Base-by-base conservation (phyloP, 2,113 vertebrate species). In the Ameiurus melas region DNA sequence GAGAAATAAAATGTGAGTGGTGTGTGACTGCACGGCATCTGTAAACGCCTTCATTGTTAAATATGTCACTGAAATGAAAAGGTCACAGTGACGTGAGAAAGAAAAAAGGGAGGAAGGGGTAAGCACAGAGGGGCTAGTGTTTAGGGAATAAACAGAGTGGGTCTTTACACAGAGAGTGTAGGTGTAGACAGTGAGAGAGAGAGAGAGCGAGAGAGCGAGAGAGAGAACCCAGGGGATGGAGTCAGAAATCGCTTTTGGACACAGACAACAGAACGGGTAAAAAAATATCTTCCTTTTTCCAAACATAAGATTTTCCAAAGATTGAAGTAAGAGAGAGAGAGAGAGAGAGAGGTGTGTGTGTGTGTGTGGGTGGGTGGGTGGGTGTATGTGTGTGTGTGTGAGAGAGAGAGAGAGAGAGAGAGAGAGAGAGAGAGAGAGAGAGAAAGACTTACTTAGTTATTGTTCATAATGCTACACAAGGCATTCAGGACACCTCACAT, bases 51-150 rank as follows among this genome's bases (percentile, higher is more conserved):
- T 27, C 5, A 39, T 64, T 83, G 81, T 83, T 62, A 58, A 62
- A 62, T 39, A 83, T 25, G 57, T 39, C 30, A 62, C 33, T 53
- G 77, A 79, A 53, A 53, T 79, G 47, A 60, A 83, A 83, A 64
- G 81, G 36, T 60, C 80, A 79, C 47, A 51, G 71, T 75, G 36
- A 75, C 27, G 47, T 64, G 36, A 39, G 36, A 39, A 14, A 27
- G 75, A 64, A 43, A 22, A 22, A 17, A 33, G n/a, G 16, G 83
- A 8, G 58, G 39, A 36, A 20, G 47, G 43, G 47, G 16, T 0
- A 58, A 86, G 85, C 27, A 86, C 85, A 86, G 86, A 87, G 51
- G 33, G 51, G 47, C 33, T 70, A 71, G 78, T 87, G 86, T 87
- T 82, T 82, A 36, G 62, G 53, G 66, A 47, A 83, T 27, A 83